Conservation (phyloP, 2,113 vertebrate genomes). For the Cyprinodon tularosa region DNA sequence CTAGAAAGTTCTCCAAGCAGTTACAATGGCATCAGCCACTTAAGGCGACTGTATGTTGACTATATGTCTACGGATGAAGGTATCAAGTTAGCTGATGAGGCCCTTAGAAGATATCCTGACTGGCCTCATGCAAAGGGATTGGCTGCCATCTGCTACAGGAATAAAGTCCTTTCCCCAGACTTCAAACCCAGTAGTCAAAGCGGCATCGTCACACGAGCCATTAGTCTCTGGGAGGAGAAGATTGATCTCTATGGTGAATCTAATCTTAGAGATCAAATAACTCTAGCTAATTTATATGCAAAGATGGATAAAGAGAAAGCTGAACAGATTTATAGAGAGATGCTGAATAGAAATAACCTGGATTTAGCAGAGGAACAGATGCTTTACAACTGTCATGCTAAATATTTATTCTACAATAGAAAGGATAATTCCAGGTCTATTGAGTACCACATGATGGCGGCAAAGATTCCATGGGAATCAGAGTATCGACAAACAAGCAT, state of each 20-base stretch:
- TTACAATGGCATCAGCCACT: constrained; percentile 38
- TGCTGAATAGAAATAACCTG: constrained; percentile 8
- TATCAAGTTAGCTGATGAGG: constrained; percentile 36
- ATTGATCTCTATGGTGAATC: constrained; percentile 36
- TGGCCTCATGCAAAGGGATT: constrained; percentile 40
- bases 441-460: constrained; percentile 41
- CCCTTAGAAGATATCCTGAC: constrained; percentile 41
- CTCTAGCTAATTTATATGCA: constrained; percentile 27
- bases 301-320: background rate
- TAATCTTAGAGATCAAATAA: background rate
- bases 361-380: constrained; percentile 28
- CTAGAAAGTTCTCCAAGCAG: constrained; percentile 37
- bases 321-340: constrained; percentile 31
- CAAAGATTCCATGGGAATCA: constrained; percentile 4
- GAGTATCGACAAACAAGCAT: constrained; percentile 24
- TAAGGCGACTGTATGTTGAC: constrained; percentile 26
- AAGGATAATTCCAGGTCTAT: background rate
- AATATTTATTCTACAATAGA: background rate
- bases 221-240: constrained; percentile 29
- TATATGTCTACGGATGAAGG: constrained; percentile 24
- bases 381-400: constrained; percentile 38
- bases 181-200: background rate
- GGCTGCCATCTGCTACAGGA: constrained; percentile 36
- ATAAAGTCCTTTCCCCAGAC: constrained; percentile 13
- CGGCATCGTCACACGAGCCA: constrained; percentile 5